Evolutionary conservation across 92 coral and sea anemone species (phyloP).

Genomic region (Heteractis magnifica): DNA sequence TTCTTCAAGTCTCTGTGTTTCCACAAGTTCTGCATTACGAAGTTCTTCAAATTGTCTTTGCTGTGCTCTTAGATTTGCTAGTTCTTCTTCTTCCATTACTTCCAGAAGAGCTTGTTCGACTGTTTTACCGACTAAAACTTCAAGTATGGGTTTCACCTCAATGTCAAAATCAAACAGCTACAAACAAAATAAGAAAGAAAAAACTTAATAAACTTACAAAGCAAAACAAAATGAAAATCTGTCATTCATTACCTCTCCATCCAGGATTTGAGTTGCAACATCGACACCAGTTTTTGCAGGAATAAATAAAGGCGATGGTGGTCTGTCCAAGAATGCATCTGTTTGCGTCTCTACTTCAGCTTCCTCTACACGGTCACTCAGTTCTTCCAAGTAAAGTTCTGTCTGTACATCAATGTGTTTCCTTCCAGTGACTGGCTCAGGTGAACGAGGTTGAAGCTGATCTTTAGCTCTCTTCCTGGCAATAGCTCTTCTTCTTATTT

Average conservation of each 20-base stretch:
- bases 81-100: slow-evolving; percentile 98
- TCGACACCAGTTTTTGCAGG: slow-evolving; percentile 98
- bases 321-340: slow-evolving; percentile 96
- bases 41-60: slow-evolving; percentile 91
- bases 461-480: slow-evolving; percentile 94
- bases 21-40: slow-evolving; percentile 96
- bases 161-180: slow-evolving; percentile 93
- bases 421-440: slow-evolving; percentile 96
- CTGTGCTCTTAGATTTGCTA: slow-evolving; percentile 92
- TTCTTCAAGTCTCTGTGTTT: slow-evolving; percentile 95
- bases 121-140: slow-evolving; percentile 94
- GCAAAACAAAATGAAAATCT: not conserved
- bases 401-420: slow-evolving; percentile 99
- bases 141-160: slow-evolving; percentile 94
- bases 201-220: not conserved
- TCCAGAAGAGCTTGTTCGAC: slow-evolving; percentile 94
- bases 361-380: slow-evolving; percentile 96
- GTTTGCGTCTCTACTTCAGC: slow-evolving; percentile 99
- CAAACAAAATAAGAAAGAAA: not conserved
- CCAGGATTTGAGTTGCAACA: slow-evolving; percentile 95
- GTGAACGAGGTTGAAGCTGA: slow-evolving; percentile 86
- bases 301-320: slow-evolving; percentile 90
- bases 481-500: slow-evolving; percentile 90
- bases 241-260: slow-evolving; percentile 73
- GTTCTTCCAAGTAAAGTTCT: slow-evolving; percentile 90